phyloP scores from a whole-genome alignment of 53 echinoderm and acorn worm genomes.

The Arbacia lixula region DNA sequence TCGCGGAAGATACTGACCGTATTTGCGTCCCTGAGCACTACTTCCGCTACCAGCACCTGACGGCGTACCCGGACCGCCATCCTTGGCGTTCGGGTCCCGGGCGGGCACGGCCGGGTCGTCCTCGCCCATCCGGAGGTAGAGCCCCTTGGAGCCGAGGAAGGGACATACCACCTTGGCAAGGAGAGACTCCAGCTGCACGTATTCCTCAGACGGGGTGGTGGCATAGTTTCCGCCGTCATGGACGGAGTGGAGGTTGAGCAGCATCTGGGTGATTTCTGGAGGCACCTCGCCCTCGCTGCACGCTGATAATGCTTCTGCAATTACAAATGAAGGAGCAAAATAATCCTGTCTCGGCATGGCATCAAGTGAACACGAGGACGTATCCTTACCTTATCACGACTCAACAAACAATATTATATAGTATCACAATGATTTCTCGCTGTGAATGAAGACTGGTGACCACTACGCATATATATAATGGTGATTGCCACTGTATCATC shows the following conservation, averaged over 20 bases:
- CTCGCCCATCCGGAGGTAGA: constrained; percentile 78
- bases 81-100: constrained; percentile 56
- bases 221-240: constrained; percentile 63
- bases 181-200: constrained; percentile 76
- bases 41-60: neutral
- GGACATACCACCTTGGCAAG: constrained; percentile 92
- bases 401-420: no score
- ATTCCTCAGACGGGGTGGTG: constrained; percentile 73
- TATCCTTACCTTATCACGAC: no score
- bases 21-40: constrained; percentile 46
- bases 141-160: constrained; percentile 87
- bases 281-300: constrained; percentile 72
- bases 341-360: no score
- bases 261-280: constrained; percentile 84
- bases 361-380: no score
- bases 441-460: no score
- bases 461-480: no score
- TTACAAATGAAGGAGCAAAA: no score
- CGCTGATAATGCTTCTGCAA: constrained; percentile 78
- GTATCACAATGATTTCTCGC: no score
- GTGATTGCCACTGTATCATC: no score
- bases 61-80: constrained; percentile 24
- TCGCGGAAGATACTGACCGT: constrained; percentile 50
- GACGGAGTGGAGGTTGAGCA: constrained; percentile 90
- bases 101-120: constrained; percentile 81